These are phyloP conservation scores for Hafferia zeledoni DNA, from an alignment of 2,797 vertebrate genomes.

Conservation along the genomic window DNA sequence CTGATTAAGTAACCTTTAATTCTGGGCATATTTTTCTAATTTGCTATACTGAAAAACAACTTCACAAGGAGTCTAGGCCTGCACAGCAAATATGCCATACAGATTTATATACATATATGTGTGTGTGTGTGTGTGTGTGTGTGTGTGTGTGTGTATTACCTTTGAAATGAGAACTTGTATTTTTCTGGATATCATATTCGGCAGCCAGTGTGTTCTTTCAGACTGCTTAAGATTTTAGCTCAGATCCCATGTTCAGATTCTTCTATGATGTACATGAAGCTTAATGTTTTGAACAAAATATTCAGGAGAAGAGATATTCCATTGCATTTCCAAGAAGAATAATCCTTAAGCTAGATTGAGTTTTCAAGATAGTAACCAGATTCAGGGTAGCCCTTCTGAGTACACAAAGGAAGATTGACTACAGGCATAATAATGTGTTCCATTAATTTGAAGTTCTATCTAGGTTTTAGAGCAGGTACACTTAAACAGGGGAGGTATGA, in stretches of 20 bases:
- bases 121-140: not conserved
- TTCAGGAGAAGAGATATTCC: not conserved
- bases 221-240: conserved; percentile 35
- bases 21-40: conserved; percentile 78
- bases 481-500: not conserved
- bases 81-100: conserved; percentile 53
- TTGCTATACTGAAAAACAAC: conserved; percentile 74
- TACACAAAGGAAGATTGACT: not conserved
- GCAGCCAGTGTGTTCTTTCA: conserved; percentile 38
- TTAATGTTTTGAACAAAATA: not conserved
- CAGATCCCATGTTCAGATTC: conserved; percentile 33
- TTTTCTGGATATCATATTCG: conserved; percentile 57
- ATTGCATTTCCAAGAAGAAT: not conserved
- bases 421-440: not conserved
- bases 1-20: conserved; percentile 74
- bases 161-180: conserved; percentile 52
- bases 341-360: not conserved
- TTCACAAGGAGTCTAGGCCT: conserved; percentile 61
- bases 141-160: not conserved
- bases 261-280: conserved; percentile 11
- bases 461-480: not conserved
- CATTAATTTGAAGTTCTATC: not conserved
- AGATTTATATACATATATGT: not conserved
- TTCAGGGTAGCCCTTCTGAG: not conserved
- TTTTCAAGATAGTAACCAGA: not conserved